Base-by-base conservation (phyloP, 1,140 invertebrate genomes). In the Heterodera carotae region DNA sequence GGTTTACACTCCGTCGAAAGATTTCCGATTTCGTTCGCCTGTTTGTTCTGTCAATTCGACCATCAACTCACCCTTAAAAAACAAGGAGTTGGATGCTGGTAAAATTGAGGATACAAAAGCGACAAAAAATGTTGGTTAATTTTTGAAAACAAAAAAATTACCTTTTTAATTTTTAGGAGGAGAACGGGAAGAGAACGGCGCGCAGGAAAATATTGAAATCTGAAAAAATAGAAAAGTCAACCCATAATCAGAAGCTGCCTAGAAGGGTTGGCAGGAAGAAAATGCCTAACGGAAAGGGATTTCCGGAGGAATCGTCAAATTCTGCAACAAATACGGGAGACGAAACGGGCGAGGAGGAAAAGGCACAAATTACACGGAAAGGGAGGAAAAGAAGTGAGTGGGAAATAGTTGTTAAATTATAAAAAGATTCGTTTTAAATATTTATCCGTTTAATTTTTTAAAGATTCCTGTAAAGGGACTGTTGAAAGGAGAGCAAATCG, bases 1-100 rank as follows among this genome's bases (percentile, higher is more conserved):
- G 68, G 36, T 78, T 22, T 78, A 78, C 39, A 67, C 76, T 36
- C 77, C 77, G n/a, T 68, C 77, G 3, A 78, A 78, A 56, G 77
- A 78, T 59, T 66, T 76, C 29, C 75, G 48, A 3, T 31, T 76
- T 34, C 76, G 69, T 60, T 78, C 77, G 22, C 77, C 77, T 8
- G 36, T 56, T 8, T n/a, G 39, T 53, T 60, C 76, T 2, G 25
- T 62, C 1, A 43, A 31, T 33, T 36, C 75, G 5, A 5, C 15
- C 22, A 18, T 56, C 15, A 48, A 48, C 25, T 62, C 77, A n/a
- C 77, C 71, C 10, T 15, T 70, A 33, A 77, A 77, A n/a, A 48
- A 60, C 25, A 53, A 77, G n/a, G 0, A n/a, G 2, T 53, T 36
- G 22, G 75, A 76, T 25, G 68, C 43, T 25, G 75, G n/a, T n/a